These are phyloP conservation scores for Tupiocoris notatus DNA, from an alignment of 2,888 invertebrate species.

Conservation along the genomic window DNA sequence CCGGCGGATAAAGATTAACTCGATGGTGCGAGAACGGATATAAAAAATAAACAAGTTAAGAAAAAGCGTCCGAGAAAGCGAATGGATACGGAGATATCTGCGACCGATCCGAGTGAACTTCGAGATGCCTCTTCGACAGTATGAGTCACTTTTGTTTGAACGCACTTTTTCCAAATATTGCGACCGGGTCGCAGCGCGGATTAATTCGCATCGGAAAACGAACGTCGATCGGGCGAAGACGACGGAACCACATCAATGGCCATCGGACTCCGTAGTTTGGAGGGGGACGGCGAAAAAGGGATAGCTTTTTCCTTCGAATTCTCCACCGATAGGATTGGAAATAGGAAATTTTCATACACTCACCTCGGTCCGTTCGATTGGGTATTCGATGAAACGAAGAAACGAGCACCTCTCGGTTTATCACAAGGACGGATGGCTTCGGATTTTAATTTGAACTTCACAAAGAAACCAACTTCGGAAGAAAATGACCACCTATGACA, in stretches of 20 bases:
- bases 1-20: no score
- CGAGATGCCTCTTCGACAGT: not conserved
- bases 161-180: no score
- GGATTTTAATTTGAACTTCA: slow-evolving; percentile 53
- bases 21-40: not conserved
- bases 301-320: not conserved
- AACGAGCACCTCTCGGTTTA: slow-evolving; percentile 55
- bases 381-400: slow-evolving; percentile 66
- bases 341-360: slow-evolving; percentile 49
- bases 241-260: slow-evolving; percentile 19
- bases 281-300: slow-evolving; percentile 30
- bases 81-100: not conserved
- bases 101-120: not conserved
- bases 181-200: no score
- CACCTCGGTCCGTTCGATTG: slow-evolving; percentile 81
- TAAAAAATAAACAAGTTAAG: not conserved
- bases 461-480: slow-evolving; percentile 13
- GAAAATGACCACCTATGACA: slow-evolving; percentile 55
- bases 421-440: slow-evolving; percentile 54
- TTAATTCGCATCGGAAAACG: no score
- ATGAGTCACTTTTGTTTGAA: not conserved
- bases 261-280: slow-evolving; percentile 2
- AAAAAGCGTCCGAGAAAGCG: not conserved
- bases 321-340: not conserved
- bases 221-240: not conserved